Base-by-base conservation (phyloP, 2,113 vertebrate genomes). In the Damaliscus lunatus region DNA sequence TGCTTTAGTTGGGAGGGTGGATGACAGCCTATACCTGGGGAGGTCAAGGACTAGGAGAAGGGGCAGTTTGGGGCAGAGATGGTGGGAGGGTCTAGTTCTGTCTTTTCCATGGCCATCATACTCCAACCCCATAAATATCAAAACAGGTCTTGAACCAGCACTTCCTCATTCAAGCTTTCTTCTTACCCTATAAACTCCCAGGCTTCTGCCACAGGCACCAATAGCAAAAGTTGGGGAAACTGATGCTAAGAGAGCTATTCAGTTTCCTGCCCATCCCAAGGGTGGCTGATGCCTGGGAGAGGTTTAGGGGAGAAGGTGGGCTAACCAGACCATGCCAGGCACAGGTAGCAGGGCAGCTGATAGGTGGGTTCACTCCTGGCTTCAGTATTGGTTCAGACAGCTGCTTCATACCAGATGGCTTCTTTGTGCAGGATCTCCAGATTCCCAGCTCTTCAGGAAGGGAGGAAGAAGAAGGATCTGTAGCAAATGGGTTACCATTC, bases 401-500 rank as follows among this genome's bases (percentile, higher is more conserved):
- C 43, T 43, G n/a, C 27, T 86, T 40, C 33, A 43, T 33, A 87
- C 19, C 36, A 55, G 33, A 86, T 11, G 9, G 33, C 46, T 64
- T 62, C 5, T 25, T 1, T 0, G n/a, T 2, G 78, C 46, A 52
- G 33, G 53, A 52, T 33, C 48, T 81, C 48, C 5, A 0, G 33
- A 21, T 7, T 25, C 53, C 17, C 2, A 43, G 13, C 15, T 2
- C 43, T 85, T 19, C 10, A 0, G 48, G 48, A 64, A 90, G 46
- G 3, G 50, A 53, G 71, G 33, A 5, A 46, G 29, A 50, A n/a
- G 43, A 43, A 78, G 78, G 7, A 27, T 29, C 12, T 46, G 16
- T 11, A 25, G 8, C 1, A 27, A 50, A 3, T 15, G 52, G 25
- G 33, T 43, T 43, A 7, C 94, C 48, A 0, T 0, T 33, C 17